phyloP scores from a whole-genome alignment of 2,888 invertebrate species.

The Gibbula magus region DNA sequence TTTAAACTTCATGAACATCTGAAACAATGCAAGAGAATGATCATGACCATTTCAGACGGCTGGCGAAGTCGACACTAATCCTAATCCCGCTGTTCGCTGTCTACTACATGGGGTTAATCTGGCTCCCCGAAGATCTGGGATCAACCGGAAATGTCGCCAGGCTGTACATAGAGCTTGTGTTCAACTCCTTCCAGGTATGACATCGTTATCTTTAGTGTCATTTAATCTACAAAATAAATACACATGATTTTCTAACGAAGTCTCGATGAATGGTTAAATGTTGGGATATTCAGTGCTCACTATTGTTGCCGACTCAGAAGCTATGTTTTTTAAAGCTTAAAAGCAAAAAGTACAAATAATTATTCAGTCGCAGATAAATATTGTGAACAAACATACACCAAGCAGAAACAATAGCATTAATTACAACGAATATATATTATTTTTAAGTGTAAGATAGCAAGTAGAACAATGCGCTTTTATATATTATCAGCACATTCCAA shows the following conservation, averaged over 20 bases:
- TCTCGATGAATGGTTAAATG: too few relatives aligned
- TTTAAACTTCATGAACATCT: background rate
- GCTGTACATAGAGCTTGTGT: constrained; percentile 82
- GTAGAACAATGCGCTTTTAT: too few relatives aligned
- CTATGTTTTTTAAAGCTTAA: too few relatives aligned
- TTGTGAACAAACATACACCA: too few relatives aligned
- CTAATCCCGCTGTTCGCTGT: constrained; percentile 84
- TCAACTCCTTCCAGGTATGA: constrained; percentile 83
- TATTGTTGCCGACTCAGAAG: too few relatives aligned
- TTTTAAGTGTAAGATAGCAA: too few relatives aligned
- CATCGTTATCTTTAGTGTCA: background rate
- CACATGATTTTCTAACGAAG: background rate
- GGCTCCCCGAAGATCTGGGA: constrained; percentile 78
- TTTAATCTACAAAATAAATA: background rate
- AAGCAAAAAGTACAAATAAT: too few relatives aligned
- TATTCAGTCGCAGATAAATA: too few relatives aligned
- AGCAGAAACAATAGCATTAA: too few relatives aligned
- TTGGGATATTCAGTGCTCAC: too few relatives aligned
- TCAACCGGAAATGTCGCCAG: constrained; percentile 79
- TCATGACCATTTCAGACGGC: constrained; percentile 22
- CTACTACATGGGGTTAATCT: constrained; percentile 81
- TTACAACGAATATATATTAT: too few relatives aligned
- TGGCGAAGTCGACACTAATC: constrained; percentile 82
- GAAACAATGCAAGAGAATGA: background rate
- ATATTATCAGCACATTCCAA: too few relatives aligned